Base-by-base conservation (phyloP, 2,888 invertebrate genomes). In the Phorcus lineatus region DNA sequence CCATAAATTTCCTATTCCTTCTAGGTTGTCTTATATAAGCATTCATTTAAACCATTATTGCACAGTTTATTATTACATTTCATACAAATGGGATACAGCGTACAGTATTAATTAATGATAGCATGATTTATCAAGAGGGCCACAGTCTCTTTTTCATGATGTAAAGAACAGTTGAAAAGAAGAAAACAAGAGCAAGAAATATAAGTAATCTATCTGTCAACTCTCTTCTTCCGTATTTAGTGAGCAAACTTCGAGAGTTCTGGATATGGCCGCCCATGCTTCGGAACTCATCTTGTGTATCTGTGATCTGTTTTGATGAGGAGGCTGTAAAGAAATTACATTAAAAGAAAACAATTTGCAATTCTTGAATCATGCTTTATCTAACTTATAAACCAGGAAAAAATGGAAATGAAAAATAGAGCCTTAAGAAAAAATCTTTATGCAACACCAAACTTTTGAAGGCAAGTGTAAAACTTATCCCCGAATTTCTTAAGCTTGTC, bases 151-250 rank as follows among this genome's bases (percentile, higher is more conserved):
- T 98, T 91, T 97, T 97, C 75, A 99, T 95, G 89, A 99, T 97
- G 91, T 99, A 99, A 88, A 98, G 94, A 70, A 98, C 97, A 87
- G 97, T 97, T 17, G 97, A 97, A 86, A 92, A 92, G 86, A 93
- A 93, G 84, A 93, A 93, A 13, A 92, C 87, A 0, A 93, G 82
- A 24, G 93, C 92, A n/a, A 93, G 88, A 55, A 92, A 88, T 62
- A 93, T 92, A 11, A 99, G 94, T 80, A 98, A 95, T 94, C 98
- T 98, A 92, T 99, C 99, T 0, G 99, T 99, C 85, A 97, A 96
- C 94, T 99, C 99, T 54, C 99, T 94, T 78, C 98, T 94, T 2
- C 97, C 97, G 92, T 98, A 99, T 94, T 99, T 99, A 80, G 97
- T 97, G 67, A 99, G 94, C 11, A 99, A 94, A 93, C 97, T 98